Base-by-base conservation (phyloP, 2,113 vertebrate genomes). In the Aspiorhynchus laticeps region DNA sequence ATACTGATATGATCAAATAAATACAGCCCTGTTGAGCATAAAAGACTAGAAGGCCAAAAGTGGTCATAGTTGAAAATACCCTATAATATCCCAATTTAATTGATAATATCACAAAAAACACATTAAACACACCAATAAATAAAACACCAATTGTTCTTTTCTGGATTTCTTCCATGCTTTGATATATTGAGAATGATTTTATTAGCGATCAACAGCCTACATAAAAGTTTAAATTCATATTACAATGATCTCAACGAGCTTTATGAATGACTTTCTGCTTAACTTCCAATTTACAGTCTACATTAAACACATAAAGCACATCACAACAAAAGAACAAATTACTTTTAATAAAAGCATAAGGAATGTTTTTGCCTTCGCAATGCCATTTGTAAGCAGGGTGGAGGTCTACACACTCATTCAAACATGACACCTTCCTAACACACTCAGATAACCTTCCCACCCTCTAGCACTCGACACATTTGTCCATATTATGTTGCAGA, bases 391-490 rank as follows among this genome's bases (percentile, higher is more conserved):
- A 61, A 78, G 17, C 14, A 31, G 36, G 61, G 59, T 43, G 46
- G 46, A 63, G 15, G 31, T 41, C 17, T 7, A 26, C 31, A 48
- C 48, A 56, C 51, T 59, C 63, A 7, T 46, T 79, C 19, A 26
- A 31, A 65, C 51, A 75, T 17, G 80, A 75, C 26, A 51, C 48
- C 7, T 21, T 8, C 71, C 36, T 17, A 67, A 80, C 65, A 31
- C 38, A 76, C 56, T 38, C 36, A 80, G 74, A 86, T 86, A 79
- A 73, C 63, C 65, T 84, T 56, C 31, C 19, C n/a, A 9, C 12
- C 65, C 65, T 87, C 67, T 17, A 10, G 51, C 53, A 28, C n/a
- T 65, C 24, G 28, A 51, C 36, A 41, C 53, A 63, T 85, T 78
- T 79, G 53, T 33, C 41, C 15, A 28, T n/a, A 38, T 61, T 43